Base-by-base conservation (phyloP, 2,113 vertebrate species). In the Leiothrix lutea region DNA sequence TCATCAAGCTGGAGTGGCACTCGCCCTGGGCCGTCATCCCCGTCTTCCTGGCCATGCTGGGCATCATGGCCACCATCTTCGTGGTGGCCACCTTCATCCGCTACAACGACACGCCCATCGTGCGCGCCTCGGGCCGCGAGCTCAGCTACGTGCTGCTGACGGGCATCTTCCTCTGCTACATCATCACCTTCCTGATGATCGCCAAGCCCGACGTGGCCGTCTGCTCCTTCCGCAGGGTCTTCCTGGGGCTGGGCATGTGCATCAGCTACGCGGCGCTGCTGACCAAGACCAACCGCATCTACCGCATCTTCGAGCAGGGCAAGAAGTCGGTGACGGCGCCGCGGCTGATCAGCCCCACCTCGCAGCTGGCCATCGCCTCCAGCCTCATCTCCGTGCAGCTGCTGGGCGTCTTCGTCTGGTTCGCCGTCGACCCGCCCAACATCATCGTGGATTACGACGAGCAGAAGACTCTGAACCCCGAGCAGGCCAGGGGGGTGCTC, bases 111-210 rank as follows among this genome's bases (percentile, higher is more conserved):
- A 99, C 99, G 0, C 99, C 99, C 4, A 99, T 99, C 0, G 99
- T 99, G 21, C 97, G 99, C 8, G 99, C 99, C 2, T 99, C 99
- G 0, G 99, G 99, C 40, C 91, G 99, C 47, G 99, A 99, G 77
- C 98, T 99, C 93, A 99, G 99, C 92, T 99, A 99, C 2, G 99
- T 99, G 11, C 98, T 99, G 23, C 92, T 99, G 33, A 99, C 99
- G 0, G 99, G 99, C 48, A 99, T 99, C 71, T 99, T 99, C 79
- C 98, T 99, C 3, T 99, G 99, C 92, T 99, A 99, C 95, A 98
- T 99, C 83, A 99, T 99, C 97, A 99, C 99, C 0, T 99, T 99
- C 93, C 98, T 99, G 62, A 99, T 99, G 99, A 99, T 99, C 19
- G 99, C 99, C 92, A 99, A 99, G 81, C 99, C 99, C 0, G 98